Base-by-base conservation (phyloP, 1,140 invertebrate species). In the Drosophila neocordata region DNA sequence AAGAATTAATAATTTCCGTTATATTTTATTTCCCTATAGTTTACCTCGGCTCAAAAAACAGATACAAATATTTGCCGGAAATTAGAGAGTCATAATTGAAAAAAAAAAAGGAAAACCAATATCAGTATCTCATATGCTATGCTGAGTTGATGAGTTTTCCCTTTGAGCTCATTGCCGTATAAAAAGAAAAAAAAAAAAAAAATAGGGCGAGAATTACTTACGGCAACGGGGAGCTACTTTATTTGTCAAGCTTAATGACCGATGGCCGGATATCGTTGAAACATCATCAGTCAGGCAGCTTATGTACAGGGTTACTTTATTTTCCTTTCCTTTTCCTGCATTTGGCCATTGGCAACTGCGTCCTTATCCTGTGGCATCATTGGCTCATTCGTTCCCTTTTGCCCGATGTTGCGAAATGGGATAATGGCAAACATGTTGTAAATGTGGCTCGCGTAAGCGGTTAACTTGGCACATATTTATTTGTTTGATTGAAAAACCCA, bases 1-100 rank as follows among this genome's bases (percentile, higher is more conserved):
- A 77, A 88, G 83, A 82, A 79, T 88, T 87, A 88, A 88, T 85
- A 79, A 81, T 81, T 81, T 87, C 82, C 82, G 78, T 75, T 80
- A 58, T 69, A 48, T 69, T 75, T 63, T 66, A 73, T 69, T 24
- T 37, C 0, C 44, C 18, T 48, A 20, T 48, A 20, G 41, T 48
- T 20, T 48, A 48, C 41, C 41, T 38, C 41, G 13, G 6, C 22
- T 31, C 52, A 44, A 34, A 51, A 24, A 61, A 52, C 61, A 24
- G 31, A 34, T 31, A 44, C 18, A 55, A 51, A 15, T 63, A 35
- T 48, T 51, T 63, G 34, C 80, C 75, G 71, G 75, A 75, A 71
- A 73, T 71, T 35, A 69, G 37, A 56, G 53, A 38, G 18, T 58
- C 15, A 58, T 20, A 3, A 15, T 31, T 52, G 22, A 52, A 51